phyloP scores from a whole-genome alignment of 2,113 vertebrate species.

The Callithrix jacchus region DNA sequence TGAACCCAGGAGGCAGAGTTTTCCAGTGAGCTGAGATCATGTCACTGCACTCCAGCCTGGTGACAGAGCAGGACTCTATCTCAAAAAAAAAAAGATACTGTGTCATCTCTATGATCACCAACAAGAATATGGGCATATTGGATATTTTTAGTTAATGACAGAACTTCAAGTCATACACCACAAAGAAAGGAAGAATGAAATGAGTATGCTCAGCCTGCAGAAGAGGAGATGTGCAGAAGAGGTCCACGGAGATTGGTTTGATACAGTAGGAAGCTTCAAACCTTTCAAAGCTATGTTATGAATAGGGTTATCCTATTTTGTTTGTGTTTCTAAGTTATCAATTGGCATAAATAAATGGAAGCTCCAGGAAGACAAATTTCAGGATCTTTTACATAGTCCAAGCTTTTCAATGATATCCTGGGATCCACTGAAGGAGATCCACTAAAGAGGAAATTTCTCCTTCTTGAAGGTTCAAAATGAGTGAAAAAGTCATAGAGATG shows the following conservation, averaged over 20 bases:
- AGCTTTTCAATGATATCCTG: not conserved
- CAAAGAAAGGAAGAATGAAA: not conserved
- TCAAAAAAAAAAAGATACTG: not conserved
- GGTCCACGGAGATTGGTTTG: not conserved
- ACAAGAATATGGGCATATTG: not conserved
- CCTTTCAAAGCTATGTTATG: not conserved
- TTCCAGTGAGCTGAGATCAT: too few relatives aligned
- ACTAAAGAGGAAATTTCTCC: not conserved
- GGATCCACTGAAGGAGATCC: not conserved
- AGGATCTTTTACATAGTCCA: not conserved
- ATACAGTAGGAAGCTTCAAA: not conserved
- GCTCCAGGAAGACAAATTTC: not conserved
- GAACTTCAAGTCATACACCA: not conserved
- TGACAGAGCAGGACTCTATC: too few relatives aligned
- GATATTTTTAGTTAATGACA: not conserved
- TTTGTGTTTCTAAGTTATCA: slow-evolving; percentile 23
- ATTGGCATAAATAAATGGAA: not conserved
- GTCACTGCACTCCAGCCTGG: too few relatives aligned
- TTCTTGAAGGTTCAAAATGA: not conserved
- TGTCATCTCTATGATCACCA: not conserved
- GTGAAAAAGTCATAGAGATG: not conserved
- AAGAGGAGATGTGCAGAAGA: not conserved
- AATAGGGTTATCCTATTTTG: not conserved
- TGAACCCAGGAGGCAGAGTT: too few relatives aligned
- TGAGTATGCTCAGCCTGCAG: not conserved